Percentiles rank a stretch among this genome's conserved stretches.
phyloP scores from a whole-genome alignment of 2,888 invertebrate species.

The Hirtodrosophila alboralis region DNA sequence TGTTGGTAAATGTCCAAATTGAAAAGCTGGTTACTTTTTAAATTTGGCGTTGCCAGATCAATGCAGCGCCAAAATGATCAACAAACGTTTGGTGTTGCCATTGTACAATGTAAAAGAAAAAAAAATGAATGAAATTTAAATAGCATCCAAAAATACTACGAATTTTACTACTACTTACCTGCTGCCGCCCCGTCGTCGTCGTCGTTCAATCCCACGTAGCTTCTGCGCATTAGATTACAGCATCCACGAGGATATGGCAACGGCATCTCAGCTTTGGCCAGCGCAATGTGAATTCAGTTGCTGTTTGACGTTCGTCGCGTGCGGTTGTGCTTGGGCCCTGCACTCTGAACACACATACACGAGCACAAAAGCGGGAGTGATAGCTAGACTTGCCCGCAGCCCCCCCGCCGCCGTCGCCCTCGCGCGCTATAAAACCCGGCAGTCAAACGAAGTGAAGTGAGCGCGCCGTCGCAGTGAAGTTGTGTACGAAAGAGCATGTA shows the following conservation, averaged over 20 bases:
- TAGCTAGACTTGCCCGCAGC: conserved; percentile 1
- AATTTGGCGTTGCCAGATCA: conserved; percentile 34
- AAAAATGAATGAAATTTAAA: conserved; percentile 51
- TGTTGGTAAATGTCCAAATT: background rate
- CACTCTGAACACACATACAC: conserved; percentile 29
- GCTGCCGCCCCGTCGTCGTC: background rate
- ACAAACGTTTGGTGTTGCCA: conserved; percentile 7
- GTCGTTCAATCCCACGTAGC: conserved; percentile 24
- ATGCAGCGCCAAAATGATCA: conserved; percentile 16
- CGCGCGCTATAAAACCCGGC: too few relatives aligned
- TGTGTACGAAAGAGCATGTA: conserved; percentile 69
- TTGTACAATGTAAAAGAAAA: conserved; percentile 45
- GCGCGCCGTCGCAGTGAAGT: conserved; percentile 66
- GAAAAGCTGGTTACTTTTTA: background rate
- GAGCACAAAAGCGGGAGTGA: conserved; percentile 29
- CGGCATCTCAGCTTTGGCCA: conserved; percentile 59
- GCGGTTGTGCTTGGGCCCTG: conserved; percentile 76
- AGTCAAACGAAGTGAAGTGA: conserved; percentile 40
- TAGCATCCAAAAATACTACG: conserved; percentile 71
- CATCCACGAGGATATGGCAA: conserved; percentile 51
- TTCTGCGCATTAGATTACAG: conserved; percentile 65
- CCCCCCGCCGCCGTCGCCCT: too few relatives aligned
- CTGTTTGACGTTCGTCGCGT: conserved; percentile 81
- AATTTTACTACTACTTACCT: background rate
- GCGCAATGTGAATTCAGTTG: conserved; percentile 80